These are phyloP conservation scores for Phocoena sinus DNA, from an alignment of 2,113 vertebrate species.

Conservation along the genomic window DNA sequence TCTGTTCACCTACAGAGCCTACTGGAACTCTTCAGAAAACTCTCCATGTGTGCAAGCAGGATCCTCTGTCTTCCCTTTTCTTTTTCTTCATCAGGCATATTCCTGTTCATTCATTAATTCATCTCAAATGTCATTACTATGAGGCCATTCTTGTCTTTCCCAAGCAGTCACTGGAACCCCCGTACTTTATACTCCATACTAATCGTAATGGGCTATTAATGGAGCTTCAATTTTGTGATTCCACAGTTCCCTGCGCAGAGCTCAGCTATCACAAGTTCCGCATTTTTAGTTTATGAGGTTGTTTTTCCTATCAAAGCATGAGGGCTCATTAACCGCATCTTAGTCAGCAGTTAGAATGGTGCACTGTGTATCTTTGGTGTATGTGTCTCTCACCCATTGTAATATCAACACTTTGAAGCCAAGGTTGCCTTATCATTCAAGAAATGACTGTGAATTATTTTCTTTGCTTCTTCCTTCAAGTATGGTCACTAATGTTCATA, in stretches of 20 bases:
- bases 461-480: not conserved
- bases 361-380: too few species aligned
- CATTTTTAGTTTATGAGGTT: not conserved
- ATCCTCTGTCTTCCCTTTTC: fast-evolving
- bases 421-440: not conserved
- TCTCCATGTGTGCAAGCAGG: not conserved
- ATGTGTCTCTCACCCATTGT: fast-evolving
- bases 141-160: not conserved
- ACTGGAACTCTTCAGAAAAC: not conserved
- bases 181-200: not conserved
- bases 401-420: not conserved
- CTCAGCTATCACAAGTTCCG: not conserved
- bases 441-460: not conserved
- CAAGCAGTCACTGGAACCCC: not conserved
- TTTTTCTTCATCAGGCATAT: not conserved
- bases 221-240: not conserved
- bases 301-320: not conserved
- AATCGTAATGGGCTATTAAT: not conserved
- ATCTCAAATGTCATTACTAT: not conserved
- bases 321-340: not conserved
- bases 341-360: not conserved
- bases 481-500: not conserved
- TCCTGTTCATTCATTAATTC: not conserved
- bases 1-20: not conserved
- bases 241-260: not conserved